A percentile compares a stretch with the other conserved stretches of the same genome.
phyloP scores from a whole-genome alignment of 1,140 invertebrate genomes.

The Acromyrmex echinatior region DNA sequence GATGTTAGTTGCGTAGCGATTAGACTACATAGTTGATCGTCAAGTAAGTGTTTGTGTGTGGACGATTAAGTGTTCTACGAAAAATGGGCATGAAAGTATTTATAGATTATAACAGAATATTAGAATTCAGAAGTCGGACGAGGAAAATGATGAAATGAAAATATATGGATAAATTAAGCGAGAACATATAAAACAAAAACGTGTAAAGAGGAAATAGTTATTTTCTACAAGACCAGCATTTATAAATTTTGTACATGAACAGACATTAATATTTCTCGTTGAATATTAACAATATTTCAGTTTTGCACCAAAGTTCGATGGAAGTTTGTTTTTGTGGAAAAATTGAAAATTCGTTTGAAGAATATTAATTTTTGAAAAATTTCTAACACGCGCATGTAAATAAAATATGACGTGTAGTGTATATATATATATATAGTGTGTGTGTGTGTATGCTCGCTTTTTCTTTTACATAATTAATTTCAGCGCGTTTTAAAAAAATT shows the following conservation, averaged over 20 bases:
- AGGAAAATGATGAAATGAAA: slow-evolving; percentile 1
- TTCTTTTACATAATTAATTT: not conserved
- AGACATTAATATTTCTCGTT: not conserved
- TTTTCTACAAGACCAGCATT: not conserved
- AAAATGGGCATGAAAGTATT: slow-evolving; percentile 27
- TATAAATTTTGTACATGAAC: slow-evolving; percentile 22
- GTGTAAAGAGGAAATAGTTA: not conserved
- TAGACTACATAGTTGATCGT: slow-evolving; percentile 45
- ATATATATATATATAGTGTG: too few species aligned
- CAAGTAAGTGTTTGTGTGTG: slow-evolving; percentile 24
- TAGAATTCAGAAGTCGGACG: not conserved
- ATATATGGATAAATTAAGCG: not conserved
- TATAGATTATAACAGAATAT: not conserved
- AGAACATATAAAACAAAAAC: not conserved
- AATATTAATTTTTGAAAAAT: slow-evolving; percentile 5
- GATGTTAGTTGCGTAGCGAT: slow-evolving; percentile 34
- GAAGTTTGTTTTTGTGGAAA: not conserved
- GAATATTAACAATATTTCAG: not conserved
- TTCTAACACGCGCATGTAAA: not conserved
- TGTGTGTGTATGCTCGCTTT: not conserved
- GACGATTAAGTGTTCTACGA: slow-evolving; percentile 40
- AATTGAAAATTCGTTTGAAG: not conserved
- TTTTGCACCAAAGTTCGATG: slow-evolving; percentile 24
- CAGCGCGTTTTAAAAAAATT: not conserved
- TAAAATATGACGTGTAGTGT: not conserved